Evolutionary conservation across 2,888 invertebrate genomes (phyloP).

Genomic region (Caradrina clavipalpis): DNA sequence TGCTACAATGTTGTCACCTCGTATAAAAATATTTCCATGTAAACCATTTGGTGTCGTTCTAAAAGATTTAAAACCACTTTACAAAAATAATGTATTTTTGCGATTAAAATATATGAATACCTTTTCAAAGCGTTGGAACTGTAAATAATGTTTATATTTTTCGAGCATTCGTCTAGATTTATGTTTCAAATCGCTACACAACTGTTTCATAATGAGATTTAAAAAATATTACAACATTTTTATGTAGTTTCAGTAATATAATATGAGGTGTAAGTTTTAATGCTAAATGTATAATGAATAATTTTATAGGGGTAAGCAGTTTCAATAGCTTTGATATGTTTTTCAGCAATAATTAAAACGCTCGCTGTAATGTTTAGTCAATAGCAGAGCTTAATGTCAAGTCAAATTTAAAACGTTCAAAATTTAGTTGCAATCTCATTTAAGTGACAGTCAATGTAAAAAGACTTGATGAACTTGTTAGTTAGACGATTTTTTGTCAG

Average conservation of each 20-base stretch:
- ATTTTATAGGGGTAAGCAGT: no score
- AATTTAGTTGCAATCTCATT: no score
- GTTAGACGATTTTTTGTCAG: no score
- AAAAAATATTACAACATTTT: constrained; percentile 2
- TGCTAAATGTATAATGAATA: background rate
- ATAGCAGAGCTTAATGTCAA: no score
- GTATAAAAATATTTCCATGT: constrained; percentile 17
- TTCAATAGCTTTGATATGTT: no score
- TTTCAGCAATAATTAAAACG: no score
- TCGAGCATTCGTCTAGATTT: constrained; percentile 40
- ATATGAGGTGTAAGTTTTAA: background rate
- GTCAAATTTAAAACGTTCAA: no score
- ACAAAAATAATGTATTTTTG: constrained; percentile 18
- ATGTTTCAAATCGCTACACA: constrained; percentile 37
- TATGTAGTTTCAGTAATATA: background rate
- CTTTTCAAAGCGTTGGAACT: constrained; percentile 22
- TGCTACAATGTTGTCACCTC: background rate
- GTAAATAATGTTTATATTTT: constrained; percentile 46
- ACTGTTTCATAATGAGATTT: constrained; percentile 13
- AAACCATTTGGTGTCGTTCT: constrained; percentile 21
- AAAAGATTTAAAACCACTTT: constrained; percentile 27
- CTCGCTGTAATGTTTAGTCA: no score
- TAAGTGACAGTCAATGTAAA: no score
- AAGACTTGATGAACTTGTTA: no score
- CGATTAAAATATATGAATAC: constrained; percentile 21